Evolutionary conservation across 2,888 invertebrate species (phyloP), one percentile per base, ranked within the genome.

Genomic region (Muscina levida): DNA sequence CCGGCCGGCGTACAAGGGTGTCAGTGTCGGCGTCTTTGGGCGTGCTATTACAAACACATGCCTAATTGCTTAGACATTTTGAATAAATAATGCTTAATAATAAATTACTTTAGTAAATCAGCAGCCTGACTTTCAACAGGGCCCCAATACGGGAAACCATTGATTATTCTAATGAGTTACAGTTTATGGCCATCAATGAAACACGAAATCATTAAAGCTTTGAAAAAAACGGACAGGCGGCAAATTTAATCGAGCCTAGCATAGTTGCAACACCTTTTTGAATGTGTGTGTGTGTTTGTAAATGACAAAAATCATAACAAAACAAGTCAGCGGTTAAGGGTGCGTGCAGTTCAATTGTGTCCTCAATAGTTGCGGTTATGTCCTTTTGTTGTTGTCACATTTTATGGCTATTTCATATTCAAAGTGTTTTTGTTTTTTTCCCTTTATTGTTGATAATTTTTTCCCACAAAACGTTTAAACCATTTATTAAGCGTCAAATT

Each of bases 21-120:
- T 31, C 3, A 31, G 31, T 31, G 31, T 5, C 3, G 8, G 31
- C 31, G 31, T 31, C 31, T 5, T 31, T 67, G 59, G 53, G 65
- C 39, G 70, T 68, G 65, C 48, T 77, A 46, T 67, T 74, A 80
- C 59, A 31, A 74, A 77, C 77, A 77, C 73, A 74, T 74, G 74
- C 71, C 67, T 77, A 77, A 81, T 77, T 77, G 77, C 62, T 66
- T 67, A 71, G 73, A 51, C 76, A 73, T 66, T 66, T 44, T 37
- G 59, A 37, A 59, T 59, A 67, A 79, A 77, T 66, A 80, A 75
- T 53, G 5, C 17, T 19, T 39, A 59, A 72, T 31, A 75, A 75
- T 67, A 75, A 75, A 79, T 72, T 75, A 62, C 53, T 62, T 44
- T 24, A 46, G 72, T 37, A 59, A 72, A 24, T 37, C 59, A 57